Base-by-base conservation (phyloP, 1,140 invertebrate species). In the Drosophila watanabei region DNA sequence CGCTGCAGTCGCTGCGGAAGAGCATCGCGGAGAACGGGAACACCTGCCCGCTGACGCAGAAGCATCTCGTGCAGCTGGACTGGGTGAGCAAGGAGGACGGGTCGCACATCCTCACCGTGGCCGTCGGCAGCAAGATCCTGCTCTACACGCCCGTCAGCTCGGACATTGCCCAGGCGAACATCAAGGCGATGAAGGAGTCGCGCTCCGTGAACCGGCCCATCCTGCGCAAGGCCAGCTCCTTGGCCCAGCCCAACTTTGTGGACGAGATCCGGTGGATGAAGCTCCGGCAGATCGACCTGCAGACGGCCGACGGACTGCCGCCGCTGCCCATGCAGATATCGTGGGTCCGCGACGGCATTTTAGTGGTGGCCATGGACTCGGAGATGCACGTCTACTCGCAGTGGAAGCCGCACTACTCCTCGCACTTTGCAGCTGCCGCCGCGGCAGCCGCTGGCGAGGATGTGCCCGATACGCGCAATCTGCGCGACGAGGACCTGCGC, bases 301-400 rank as follows among this genome's bases (percentile, higher is more conserved):
- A 96, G 62, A 99, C 99, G 0, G 99, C 98, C 0, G 99, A 99
- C 93, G 98, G 98, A 0, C 93, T 99, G 45, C 98, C 98, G 35
- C 98, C 99, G 0, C 93, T 99, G 16, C 99, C 99, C 0, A 99
- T 99, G 97, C 98, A 99, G 92, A 97, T 99, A 75, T 99, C 98
- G 1, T 99, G 99, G 99, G 98, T 99, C 1, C 95, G 99, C 35
- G 98, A 99, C 89, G 99, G 99, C 5, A 98, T 99, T 75, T 94
- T 99, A 5, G 98, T 99, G 1, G 98, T 99, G 7, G 99, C 98
- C 28, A 99, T 99, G 98, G 98, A 99, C 91, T 99, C 98, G 35
- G 99, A 99, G 93, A 99, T 99, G 98, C 98, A 99, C 86, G 98
- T 99, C 0, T 99, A 99, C 92, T 99, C 98, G 0, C 99, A 99